Percentiles rank a stretch among this genome's conserved stretches.
Evolutionary conservation across 2,113 vertebrate genomes (phyloP).

Genomic region (Ctenomys sociabilis): DNA sequence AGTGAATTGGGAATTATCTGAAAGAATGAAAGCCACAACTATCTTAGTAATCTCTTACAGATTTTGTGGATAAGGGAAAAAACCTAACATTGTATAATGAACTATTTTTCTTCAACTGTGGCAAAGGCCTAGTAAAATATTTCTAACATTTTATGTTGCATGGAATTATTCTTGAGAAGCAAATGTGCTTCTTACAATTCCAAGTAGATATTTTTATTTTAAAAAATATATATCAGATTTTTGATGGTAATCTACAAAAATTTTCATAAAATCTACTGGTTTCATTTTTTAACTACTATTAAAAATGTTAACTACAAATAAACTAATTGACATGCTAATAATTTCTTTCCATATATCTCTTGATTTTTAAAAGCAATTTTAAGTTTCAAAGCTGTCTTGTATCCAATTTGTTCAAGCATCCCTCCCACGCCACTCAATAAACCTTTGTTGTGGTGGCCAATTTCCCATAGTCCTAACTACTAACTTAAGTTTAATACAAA

Average conservation of each 20-base stretch:
- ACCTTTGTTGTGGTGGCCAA: neutral
- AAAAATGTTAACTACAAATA: neutral
- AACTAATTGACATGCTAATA: neutral
- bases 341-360: neutral
- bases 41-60: slow-evolving; percentile 51
- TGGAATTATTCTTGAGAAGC: slow-evolving; percentile 28
- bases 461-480: neutral
- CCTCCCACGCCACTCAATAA: rapidly evolving
- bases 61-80: slow-evolving; percentile 20
- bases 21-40: slow-evolving; percentile 69
- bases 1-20: slow-evolving; percentile 56
- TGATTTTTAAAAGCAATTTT: neutral
- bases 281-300: too few relatives aligned
- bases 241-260: neutral
- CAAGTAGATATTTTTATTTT: neutral
- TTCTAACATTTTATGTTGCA: slow-evolving; percentile 30
- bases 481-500: neutral
- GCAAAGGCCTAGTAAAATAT: slow-evolving; percentile 46
- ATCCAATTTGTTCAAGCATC: neutral
- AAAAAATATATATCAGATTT: neutral
- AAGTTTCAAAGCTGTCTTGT: neutral
- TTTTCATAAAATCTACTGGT: neutral
- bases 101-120: slow-evolving; percentile 36
- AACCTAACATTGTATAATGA: neutral
- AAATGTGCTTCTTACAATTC: neutral